phyloP scores from a whole-genome alignment of 2,797 vertebrate species.

The Premnoplex brunnescens region DNA sequence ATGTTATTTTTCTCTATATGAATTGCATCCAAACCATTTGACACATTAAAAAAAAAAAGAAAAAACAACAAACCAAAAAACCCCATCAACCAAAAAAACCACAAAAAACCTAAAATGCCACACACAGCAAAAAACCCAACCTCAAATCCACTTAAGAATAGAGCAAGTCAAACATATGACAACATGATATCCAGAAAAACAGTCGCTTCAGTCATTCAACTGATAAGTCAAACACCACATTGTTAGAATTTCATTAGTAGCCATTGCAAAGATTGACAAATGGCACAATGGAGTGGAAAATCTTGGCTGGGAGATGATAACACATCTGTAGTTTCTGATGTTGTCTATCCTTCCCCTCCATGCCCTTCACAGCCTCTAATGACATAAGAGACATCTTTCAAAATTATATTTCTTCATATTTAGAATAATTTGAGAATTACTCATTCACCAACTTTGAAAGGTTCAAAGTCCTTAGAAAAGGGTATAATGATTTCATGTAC shows the following conservation, averaged over 20 bases:
- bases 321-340: neutral
- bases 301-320: neutral
- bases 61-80: neutral
- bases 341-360: neutral
- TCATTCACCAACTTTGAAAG: neutral
- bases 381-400: neutral
- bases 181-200: neutral
- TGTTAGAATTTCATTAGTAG: neutral
- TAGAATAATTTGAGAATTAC: neutral
- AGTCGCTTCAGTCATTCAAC: conserved; percentile 14
- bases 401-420: neutral
- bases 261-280: neutral
- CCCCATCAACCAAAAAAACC: neutral
- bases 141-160: conserved; percentile 21
- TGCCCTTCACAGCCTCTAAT: neutral
- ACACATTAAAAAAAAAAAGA: neutral
- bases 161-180: conserved; percentile 13
- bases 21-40: conserved; percentile 42
- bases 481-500: neutral
- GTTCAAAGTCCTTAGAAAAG: neutral
- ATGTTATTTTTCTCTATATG: conserved; percentile 56
- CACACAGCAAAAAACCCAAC: neutral
- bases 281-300: neutral
- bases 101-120: neutral
- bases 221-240: neutral